Percentiles rank a stretch among this genome's conserved stretches.
phyloP scores from a whole-genome alignment of 2,888 invertebrate species.

The Perizoma affinitatum region DNA sequence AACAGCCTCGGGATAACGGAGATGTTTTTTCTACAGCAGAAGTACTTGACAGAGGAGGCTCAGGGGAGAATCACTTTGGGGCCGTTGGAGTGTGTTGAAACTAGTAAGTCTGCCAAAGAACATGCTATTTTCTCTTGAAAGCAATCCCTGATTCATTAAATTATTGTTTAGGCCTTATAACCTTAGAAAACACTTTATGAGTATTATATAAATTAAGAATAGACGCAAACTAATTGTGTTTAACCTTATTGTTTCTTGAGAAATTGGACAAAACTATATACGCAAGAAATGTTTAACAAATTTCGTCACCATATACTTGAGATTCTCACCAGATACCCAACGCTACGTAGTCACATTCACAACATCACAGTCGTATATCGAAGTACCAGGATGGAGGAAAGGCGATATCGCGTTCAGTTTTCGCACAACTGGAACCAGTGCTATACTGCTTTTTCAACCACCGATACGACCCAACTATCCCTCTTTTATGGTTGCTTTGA shows the following conservation, averaged over 20 bases:
- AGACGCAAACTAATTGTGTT: too few relatives aligned
- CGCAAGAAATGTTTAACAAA: too few relatives aligned
- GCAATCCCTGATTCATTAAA: too few relatives aligned
- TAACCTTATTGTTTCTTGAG: too few relatives aligned
- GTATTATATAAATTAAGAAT: too few relatives aligned
- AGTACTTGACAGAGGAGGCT: conserved; percentile 91
- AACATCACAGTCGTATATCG: conserved; percentile 95
- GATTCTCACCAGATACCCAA: conserved; percentile 88
- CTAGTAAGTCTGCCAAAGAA: conserved; percentile 85
- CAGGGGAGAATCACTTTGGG: conserved; percentile 95
- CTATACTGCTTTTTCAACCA: conserved; percentile 95
- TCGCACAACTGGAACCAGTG: conserved; percentile 94
- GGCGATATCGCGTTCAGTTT: conserved; percentile 97
- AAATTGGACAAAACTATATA: too few relatives aligned
- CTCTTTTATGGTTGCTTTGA: conserved; percentile 95
- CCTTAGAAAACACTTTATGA: conserved; percentile 40
- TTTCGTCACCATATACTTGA: too few relatives aligned
- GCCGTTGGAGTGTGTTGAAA: conserved; percentile 96
- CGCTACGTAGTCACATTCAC: conserved; percentile 97
- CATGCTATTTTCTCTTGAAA: too few relatives aligned
- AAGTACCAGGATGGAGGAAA: conserved; percentile 96
- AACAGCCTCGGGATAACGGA: conserved; percentile 94
- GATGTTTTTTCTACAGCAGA: conserved; percentile 95
- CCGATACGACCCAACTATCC: conserved; percentile 95
- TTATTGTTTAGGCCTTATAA: too few relatives aligned